A percentile compares a stretch with the other conserved stretches of the same genome.
Conservation (phyloP, 2,888 invertebrate species). For the Callyntrura sp. region DNA sequence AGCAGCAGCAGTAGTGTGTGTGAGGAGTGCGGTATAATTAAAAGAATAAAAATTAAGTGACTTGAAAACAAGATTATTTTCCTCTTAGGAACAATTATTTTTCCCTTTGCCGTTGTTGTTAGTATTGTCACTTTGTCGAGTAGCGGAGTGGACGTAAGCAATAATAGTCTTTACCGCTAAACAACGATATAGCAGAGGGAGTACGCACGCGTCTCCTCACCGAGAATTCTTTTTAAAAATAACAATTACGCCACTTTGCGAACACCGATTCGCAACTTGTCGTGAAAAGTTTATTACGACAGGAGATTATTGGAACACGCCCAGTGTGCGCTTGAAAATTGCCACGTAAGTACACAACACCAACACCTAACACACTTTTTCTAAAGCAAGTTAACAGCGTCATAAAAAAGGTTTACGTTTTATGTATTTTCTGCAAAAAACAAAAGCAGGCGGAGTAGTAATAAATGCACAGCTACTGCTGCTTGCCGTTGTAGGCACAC, state of each 20-base stretch:
- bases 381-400: constrained; percentile 2
- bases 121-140: too few relatives aligned
- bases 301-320: constrained; percentile 56
- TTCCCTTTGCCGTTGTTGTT: constrained; percentile 47
- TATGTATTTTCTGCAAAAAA: constrained; percentile 11
- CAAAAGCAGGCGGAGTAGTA: constrained; percentile 12
- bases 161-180: background rate
- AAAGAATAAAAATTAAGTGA: constrained; percentile 19
- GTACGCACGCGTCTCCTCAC: background rate
- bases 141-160: background rate
- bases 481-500: background rate
- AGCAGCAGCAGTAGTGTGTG: background rate
- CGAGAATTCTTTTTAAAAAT: constrained; percentile 28
- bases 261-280: constrained; percentile 53
- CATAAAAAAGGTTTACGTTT: constrained; percentile 26
- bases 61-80: constrained; percentile 13
- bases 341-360: constrained; percentile 28
- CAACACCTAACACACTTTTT: constrained; percentile 32
- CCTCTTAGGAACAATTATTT: constrained; percentile 24
- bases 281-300: constrained; percentile 60
- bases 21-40: constrained; percentile 38
- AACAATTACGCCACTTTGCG: background rate
- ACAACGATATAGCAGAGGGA: background rate
- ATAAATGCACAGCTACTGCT: background rate
- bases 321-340: constrained; percentile 38